These are phyloP conservation scores for Rhamphomyia laevipes DNA, from an alignment of 2,888 invertebrate genomes.

Conservation along the genomic window DNA sequence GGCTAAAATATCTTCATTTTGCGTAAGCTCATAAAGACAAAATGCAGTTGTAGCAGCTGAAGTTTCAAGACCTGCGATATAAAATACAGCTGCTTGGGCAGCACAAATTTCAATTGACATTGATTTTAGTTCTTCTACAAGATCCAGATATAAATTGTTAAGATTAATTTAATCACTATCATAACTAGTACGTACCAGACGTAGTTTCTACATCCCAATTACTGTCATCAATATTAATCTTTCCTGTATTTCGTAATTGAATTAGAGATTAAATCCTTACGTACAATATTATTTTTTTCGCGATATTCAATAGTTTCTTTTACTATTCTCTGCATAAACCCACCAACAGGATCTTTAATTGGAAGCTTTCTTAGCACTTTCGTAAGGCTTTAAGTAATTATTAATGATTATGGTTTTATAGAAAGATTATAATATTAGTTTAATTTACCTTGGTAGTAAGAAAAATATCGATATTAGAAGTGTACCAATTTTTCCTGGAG, in stretches of 20 bases:
- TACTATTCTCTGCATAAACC: conserved; percentile 32
- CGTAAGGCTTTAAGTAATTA: no score
- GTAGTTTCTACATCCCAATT: conserved; percentile 26
- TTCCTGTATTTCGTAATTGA: conserved; percentile 36
- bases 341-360: conserved; percentile 20
- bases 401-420: neutral
- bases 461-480: no score
- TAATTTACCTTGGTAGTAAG: conserved; percentile 17
- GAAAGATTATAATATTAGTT: neutral
- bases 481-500: no score
- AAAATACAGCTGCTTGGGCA: conserved; percentile 36
- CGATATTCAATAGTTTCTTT: conserved; percentile 34
- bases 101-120: conserved; percentile 32
- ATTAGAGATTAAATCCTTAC: conserved; percentile 39
- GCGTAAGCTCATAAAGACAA: conserved; percentile 35
- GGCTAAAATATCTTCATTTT: conserved; percentile 32
- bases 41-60: conserved; percentile 35
- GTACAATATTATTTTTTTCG: conserved; percentile 31
- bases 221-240: conserved; percentile 28
- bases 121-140: conserved; percentile 21
- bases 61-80: conserved; percentile 39
- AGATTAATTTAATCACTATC: neutral
- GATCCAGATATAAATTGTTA: neutral
- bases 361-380: no score
- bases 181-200: conserved; percentile 21